A percentile compares a stretch with the other conserved stretches of the same genome.
phyloP scores from a whole-genome alignment of 2,797 vertebrate genomes.

The Potorous gilbertii region DNA sequence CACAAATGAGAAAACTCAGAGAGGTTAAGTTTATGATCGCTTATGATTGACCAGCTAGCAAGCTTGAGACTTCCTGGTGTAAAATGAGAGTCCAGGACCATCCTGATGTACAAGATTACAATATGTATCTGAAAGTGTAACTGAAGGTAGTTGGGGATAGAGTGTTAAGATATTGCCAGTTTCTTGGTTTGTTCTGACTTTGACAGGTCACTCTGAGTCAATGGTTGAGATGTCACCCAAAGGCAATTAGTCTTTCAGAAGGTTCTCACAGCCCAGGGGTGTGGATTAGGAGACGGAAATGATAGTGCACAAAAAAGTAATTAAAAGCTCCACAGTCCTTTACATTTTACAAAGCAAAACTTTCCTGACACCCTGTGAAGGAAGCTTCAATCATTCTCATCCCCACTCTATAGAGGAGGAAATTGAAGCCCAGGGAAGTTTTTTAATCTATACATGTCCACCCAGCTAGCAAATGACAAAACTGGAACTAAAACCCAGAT shows the following conservation, averaged over 20 bases:
- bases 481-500: not conserved
- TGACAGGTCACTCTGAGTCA: not conserved
- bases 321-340: not conserved
- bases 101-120: not conserved
- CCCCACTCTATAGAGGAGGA: not conserved
- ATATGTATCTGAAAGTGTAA: not conserved
- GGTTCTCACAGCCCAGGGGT: not conserved
- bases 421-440: not conserved
- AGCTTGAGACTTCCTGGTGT: not conserved
- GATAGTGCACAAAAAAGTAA: not conserved
- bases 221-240: not conserved
- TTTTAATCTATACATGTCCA: not conserved
- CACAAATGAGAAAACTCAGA: not conserved
- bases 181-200: not conserved
- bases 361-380: not conserved
- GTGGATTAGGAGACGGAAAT: not conserved
- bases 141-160: not conserved
- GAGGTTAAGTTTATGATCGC: conserved; percentile 3
- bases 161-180: not conserved
- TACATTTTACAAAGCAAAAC: not conserved
- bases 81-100: not conserved
- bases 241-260: not conserved
- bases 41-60: not conserved
- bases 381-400: not conserved
- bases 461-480: not conserved